phyloP scores from a whole-genome alignment of 2,888 invertebrate genomes.

The Drosophila quinaria region DNA sequence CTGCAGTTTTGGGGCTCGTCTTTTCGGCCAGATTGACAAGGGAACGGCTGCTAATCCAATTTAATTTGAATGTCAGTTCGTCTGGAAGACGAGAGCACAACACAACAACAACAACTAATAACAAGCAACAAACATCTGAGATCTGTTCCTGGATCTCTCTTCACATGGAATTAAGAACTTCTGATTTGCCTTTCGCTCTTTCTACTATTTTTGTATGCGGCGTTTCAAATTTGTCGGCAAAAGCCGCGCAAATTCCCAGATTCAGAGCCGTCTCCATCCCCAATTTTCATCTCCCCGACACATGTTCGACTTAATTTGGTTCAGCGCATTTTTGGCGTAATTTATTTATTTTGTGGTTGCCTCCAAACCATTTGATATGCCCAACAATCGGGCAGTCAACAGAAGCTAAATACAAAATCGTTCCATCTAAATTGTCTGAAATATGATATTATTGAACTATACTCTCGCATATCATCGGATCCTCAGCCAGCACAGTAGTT shows the following conservation, averaged over 20 bases:
- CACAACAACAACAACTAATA: slow-evolving; percentile 38
- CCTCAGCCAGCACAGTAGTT: slow-evolving; percentile 46
- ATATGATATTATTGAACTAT: slow-evolving; percentile 63
- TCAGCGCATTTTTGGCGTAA: slow-evolving; percentile 60
- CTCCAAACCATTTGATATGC: slow-evolving; percentile 47
- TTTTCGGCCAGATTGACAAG: slow-evolving; percentile 82
- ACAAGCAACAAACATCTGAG: slow-evolving; percentile 23
- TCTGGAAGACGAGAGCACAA: slow-evolving; percentile 79
- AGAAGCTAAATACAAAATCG: slow-evolving; percentile 67
- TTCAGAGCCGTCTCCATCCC: slow-evolving; percentile 1
- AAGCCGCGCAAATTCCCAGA: slow-evolving; percentile 35
- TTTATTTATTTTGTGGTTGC: slow-evolving; percentile 20
- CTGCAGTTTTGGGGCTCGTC: slow-evolving; percentile 35
- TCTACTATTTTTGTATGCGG: slow-evolving; percentile 62
- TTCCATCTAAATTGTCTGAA: slow-evolving; percentile 55
- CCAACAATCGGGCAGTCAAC: slow-evolving; percentile 57
- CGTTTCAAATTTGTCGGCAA: slow-evolving; percentile 71
- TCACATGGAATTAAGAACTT: slow-evolving; percentile 62
- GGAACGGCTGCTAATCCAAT: slow-evolving; percentile 84
- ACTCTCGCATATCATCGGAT: slow-evolving; percentile 21
- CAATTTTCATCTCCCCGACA: slow-evolving; percentile 16
- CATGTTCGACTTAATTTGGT: slow-evolving; percentile 70
- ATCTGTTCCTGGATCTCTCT: slow-evolving; percentile 42
- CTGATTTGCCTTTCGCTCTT: slow-evolving; percentile 63
- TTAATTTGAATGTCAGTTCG: slow-evolving; percentile 85